A percentile compares a stretch with the other conserved stretches of the same genome.
These are phyloP conservation scores for Onchidella celtica DNA, from an alignment of 2,888 invertebrate genomes.

Conservation along the genomic window DNA sequence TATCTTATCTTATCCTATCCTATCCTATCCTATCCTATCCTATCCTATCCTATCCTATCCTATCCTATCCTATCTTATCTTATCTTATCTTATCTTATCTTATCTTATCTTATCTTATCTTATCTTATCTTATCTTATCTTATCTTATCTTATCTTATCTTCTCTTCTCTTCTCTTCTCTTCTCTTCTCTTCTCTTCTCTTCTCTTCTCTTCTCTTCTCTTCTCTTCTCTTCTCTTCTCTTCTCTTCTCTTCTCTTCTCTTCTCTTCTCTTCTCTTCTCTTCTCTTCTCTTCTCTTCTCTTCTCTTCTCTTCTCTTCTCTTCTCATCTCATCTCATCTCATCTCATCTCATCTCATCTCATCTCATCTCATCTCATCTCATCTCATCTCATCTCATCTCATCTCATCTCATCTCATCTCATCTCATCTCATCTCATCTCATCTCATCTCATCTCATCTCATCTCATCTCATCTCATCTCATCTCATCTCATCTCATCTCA, in stretches of 20 bases:
- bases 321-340: neutral
- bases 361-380: neutral
- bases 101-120: too few relatives aligned
- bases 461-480: neutral
- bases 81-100: too few relatives aligned
- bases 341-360: neutral
- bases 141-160: neutral
- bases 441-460: neutral
- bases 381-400: neutral
- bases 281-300: neutral
- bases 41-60: too few relatives aligned
- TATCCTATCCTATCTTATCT: too few relatives aligned
- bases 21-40: too few relatives aligned
- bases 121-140: neutral
- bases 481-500: neutral
- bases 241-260: too few relatives aligned
- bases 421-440: neutral
- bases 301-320: neutral
- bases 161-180: too few relatives aligned
- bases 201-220: neutral
- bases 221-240: neutral
- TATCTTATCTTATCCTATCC: too few relatives aligned
- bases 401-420: neutral
- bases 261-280: too few relatives aligned
- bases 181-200: neutral